Conservation (phyloP, 2,888 invertebrate species). For the Dioctria linearis region DNA sequence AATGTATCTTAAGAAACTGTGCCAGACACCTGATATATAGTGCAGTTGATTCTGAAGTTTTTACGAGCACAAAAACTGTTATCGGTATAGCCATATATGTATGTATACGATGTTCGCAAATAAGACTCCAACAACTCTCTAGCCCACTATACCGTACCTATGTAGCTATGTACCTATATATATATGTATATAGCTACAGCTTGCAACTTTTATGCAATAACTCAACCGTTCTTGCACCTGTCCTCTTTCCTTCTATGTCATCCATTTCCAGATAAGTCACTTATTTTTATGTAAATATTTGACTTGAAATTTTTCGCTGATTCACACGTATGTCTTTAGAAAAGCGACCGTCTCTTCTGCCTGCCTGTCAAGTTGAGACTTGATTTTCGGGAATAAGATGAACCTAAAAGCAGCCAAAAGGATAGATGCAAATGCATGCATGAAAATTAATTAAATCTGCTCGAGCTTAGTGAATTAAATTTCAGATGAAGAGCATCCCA, state of each 20-base stretch:
- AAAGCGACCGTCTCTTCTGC: neutral
- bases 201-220: constrained; percentile 7
- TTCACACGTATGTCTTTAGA: constrained; percentile 1
- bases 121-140: too few species aligned
- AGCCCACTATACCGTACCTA: too few species aligned
- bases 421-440: neutral
- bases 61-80: constrained; percentile 28
- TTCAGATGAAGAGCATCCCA: neutral
- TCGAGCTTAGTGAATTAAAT: constrained; percentile 4
- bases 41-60: constrained; percentile 25
- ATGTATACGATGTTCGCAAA: neutral
- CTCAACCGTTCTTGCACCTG: neutral
- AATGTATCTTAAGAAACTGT: constrained; percentile 26
- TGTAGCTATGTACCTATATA: too few species aligned
- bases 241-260: neutral
- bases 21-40: neutral
- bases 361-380: neutral
- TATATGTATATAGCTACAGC: neutral
- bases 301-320: neutral
- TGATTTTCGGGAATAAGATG: neutral
- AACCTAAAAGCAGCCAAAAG: neutral
- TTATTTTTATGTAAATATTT: constrained; percentile 28
- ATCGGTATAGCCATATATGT: too few species aligned
- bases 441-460: constrained; percentile 35
- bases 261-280: neutral